phyloP scores from a whole-genome alignment of 2,888 invertebrate genomes.

The Phyllotreta striolata region DNA sequence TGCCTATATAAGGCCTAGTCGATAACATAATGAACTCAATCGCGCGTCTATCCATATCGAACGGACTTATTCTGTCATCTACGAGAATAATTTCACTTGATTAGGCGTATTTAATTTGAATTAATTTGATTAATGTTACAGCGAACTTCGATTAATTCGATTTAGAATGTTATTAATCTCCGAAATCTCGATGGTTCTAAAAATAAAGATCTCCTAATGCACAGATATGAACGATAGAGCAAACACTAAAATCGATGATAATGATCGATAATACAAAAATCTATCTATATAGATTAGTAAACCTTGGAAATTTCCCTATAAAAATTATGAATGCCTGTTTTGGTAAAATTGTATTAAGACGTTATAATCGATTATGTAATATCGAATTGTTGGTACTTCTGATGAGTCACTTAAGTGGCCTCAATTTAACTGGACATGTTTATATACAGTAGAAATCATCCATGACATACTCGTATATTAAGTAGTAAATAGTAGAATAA shows the following conservation, averaged over 20 bases:
- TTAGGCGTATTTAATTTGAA: not conserved
- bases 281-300: no score
- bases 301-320: no score
- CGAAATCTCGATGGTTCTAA: not conserved
- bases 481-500: no score
- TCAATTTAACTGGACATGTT: conserved; percentile 33
- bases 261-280: no score
- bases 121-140: not conserved
- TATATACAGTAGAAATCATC: conserved; percentile 30
- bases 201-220: not conserved
- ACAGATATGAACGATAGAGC: not conserved
- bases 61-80: conserved; percentile 13
- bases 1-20: conserved; percentile 27
- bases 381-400: not conserved
- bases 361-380: no score
- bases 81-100: conserved; percentile 8
- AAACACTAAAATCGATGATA: no score
- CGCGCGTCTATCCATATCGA: conserved; percentile 18
- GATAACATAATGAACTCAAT: conserved; percentile 23
- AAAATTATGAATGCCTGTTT: no score
- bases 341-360: no score
- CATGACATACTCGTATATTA: conserved; percentile 32
- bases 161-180: not conserved
- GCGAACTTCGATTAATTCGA: not conserved
- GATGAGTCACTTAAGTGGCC: conserved; percentile 30